These are phyloP conservation scores for Mesocricetus auratus DNA, from an alignment of 2,113 vertebrate species.

Conservation along the genomic window DNA sequence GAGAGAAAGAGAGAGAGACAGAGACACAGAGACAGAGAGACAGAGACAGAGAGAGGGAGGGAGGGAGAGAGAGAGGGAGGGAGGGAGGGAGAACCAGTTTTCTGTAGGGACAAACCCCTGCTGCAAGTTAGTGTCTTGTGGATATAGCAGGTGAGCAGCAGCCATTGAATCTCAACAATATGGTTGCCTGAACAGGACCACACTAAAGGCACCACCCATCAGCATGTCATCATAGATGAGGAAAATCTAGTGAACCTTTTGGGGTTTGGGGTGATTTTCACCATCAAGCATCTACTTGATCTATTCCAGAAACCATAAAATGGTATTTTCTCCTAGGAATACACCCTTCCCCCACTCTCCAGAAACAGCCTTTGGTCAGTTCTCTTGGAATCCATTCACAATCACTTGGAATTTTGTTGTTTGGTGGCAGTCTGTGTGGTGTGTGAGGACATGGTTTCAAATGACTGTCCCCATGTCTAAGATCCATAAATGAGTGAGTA, in stretches of 20 bases:
- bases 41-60: neutral
- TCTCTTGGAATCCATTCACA: neutral
- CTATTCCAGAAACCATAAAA: neutral
- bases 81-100: neutral
- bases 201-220: neutral
- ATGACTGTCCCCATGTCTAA: too few relatives aligned
- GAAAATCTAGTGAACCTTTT: neutral
- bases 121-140: neutral
- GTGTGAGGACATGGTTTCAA: neutral
- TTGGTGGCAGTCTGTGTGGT: neutral
- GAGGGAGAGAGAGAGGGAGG: neutral
- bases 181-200: neutral
- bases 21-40: too few relatives aligned
- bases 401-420: neutral
- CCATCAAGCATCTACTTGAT: neutral
- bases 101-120: neutral
- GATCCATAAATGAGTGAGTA: too few relatives aligned
- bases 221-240: neutral
- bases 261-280: neutral
- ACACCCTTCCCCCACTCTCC: neutral
- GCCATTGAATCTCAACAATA: neutral
- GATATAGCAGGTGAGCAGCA: neutral
- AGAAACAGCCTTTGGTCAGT: neutral
- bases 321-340: neutral
- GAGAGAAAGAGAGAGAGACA: too few relatives aligned